Percentiles rank a stretch among this genome's conserved stretches.
phyloP scores from a whole-genome alignment of 2,888 invertebrate genomes.

The Cataglyphis altisquamis region DNA sequence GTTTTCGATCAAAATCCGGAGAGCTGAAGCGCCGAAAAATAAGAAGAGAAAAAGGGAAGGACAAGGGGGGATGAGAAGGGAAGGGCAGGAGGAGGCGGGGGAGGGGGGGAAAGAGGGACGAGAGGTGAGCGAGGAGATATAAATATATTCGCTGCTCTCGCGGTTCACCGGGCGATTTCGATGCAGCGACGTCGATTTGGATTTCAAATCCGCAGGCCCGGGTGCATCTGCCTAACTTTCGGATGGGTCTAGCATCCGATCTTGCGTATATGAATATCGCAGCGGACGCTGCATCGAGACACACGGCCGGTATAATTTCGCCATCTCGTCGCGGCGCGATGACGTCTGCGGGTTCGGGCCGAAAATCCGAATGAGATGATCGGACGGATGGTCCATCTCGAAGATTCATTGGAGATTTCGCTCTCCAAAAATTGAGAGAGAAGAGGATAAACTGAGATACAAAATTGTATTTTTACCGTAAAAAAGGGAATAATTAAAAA shows the following conservation, averaged over 20 bases:
- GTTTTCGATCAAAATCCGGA: conserved; percentile 10
- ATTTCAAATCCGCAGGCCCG: conserved; percentile 75
- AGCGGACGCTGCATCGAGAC: conserved; percentile 58
- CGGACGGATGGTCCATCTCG: neutral
- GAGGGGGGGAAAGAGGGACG: neutral
- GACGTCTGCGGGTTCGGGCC: neutral
- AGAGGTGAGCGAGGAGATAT: conserved; percentile 23
- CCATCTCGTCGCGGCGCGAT: conserved; percentile 47
- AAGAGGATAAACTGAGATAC: neutral
- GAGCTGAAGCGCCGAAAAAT: neutral
- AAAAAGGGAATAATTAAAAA: neutral
- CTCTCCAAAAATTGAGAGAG: neutral
- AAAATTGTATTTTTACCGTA: conserved; percentile 13
- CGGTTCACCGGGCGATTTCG: conserved; percentile 63
- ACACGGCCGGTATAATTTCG: conserved; percentile 52
- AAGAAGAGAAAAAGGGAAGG: neutral
- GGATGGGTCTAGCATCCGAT: conserved; percentile 61
- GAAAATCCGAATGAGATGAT: conserved; percentile 35
- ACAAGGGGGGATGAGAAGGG: neutral
- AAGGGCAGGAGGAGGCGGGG: neutral
- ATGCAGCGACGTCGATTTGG: conserved; percentile 76
- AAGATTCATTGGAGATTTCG: conserved; percentile 2
- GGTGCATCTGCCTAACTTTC: conserved; percentile 78
- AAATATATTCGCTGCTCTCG: conserved; percentile 72
- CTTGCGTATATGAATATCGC: conserved; percentile 26